Conservation (phyloP, 2,888 invertebrate species). For the Terebella lapidaria region DNA sequence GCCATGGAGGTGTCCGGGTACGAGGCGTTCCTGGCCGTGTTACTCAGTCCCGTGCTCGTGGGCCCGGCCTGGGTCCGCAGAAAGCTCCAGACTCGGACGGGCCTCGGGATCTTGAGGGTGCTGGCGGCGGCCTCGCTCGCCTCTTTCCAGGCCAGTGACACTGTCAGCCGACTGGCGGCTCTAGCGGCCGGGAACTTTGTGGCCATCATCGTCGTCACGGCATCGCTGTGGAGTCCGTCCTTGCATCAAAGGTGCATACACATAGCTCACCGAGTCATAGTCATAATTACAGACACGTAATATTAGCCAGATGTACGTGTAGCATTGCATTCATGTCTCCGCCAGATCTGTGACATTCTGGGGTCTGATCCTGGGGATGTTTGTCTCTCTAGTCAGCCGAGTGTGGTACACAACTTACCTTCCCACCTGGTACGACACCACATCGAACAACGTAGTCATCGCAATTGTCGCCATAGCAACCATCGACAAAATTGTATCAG, state of each 20-base stretch:
- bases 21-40: constrained; percentile 45
- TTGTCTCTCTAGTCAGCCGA: constrained; percentile 35
- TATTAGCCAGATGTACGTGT: too few species aligned
- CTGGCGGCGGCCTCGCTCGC: constrained; percentile 34
- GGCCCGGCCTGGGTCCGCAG: constrained; percentile 4
- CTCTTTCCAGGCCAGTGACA: constrained; percentile 48
- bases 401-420: constrained; percentile 48
- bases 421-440: constrained; percentile 50
- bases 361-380: too few species aligned
- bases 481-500: constrained; percentile 40
- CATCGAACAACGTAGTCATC: constrained; percentile 42
- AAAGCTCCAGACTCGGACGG: constrained; percentile 13
- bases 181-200: constrained; percentile 43
- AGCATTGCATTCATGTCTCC: too few species aligned
- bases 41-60: constrained; percentile 40
- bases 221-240: constrained; percentile 33
- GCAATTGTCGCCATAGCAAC: constrained; percentile 40
- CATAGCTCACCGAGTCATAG: neutral
- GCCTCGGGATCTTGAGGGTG: constrained; percentile 36
- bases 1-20: constrained; percentile 53
- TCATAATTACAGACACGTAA: too few species aligned
- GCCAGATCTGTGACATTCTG: too few species aligned
- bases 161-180: constrained; percentile 39
- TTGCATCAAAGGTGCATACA: neutral
- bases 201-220: constrained; percentile 40